Evolutionary conservation across 2,888 invertebrate genomes (phyloP).

Genomic region (Pilophorus perplexus): DNA sequence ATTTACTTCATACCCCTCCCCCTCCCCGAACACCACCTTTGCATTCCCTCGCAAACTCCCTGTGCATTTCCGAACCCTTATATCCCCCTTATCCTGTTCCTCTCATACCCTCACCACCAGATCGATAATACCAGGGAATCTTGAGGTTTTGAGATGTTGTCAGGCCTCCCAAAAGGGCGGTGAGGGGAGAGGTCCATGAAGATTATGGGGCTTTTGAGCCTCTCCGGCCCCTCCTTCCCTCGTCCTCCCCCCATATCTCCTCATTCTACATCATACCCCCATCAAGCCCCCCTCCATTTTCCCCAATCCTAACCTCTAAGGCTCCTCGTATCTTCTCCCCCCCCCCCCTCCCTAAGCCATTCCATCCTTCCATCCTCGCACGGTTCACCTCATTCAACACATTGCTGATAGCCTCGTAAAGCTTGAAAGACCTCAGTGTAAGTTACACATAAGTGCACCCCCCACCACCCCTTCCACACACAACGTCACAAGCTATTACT

Average conservation of each 20-base stretch:
- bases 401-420: too few relatives aligned
- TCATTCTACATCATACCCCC: background rate
- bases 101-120: background rate
- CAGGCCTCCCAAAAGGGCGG: background rate
- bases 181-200: conserved; percentile 10
- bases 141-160: conserved; percentile 19
- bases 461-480: too few relatives aligned
- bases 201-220: conserved; percentile 19
- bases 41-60: too few relatives aligned
- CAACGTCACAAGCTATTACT: too few relatives aligned
- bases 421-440: too few relatives aligned
- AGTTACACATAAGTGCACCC: too few relatives aligned
- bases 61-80: too few relatives aligned
- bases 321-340: background rate
- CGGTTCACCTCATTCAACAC: too few relatives aligned
- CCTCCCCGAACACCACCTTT: too few relatives aligned
- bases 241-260: background rate
- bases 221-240: too few relatives aligned
- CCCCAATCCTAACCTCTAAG: background rate
- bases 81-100: background rate
- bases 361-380: background rate
- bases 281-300: background rate
- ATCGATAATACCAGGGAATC: conserved; percentile 28
- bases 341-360: background rate
- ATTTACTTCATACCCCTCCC: background rate